Evolutionary conservation across 2,888 invertebrate genomes (phyloP), one percentile per base, ranked within the genome.

Genomic region (Aspidapion aeneum): DNA sequence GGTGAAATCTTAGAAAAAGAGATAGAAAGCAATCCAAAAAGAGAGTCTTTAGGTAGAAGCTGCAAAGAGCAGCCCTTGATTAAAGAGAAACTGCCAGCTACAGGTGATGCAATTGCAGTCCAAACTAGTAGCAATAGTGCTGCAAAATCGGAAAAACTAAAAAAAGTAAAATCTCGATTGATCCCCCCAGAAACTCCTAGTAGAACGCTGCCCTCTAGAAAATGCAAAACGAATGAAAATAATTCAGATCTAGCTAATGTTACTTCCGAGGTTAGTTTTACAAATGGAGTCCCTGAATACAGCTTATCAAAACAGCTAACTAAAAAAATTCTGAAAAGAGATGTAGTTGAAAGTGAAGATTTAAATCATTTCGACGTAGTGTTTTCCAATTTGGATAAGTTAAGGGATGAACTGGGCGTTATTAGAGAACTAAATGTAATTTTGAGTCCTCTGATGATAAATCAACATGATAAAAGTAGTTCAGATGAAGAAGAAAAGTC

Each of bases 401-500:
- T n/a, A n/a, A n/a, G n/a, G n/a, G n/a, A n/a, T n/a, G 35, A 35
- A 35, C 12, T 7, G 3, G 35, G 35, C 3, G 12, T 35, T 7
- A 35, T 35, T 35, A 35, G 12, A 35, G 35, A 35, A 35, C 3
- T 62, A 52, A 62, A n/a, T 49, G 20, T 62, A 21, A 19, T 62
- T 55, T 49, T 62, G 49, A 58, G 22, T 17, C 62, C 52, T 17
- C 21, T 62, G 5, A 21, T 58, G 18, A 2, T 54, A 54, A n/a
- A 18, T 16, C 56, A 35, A 55, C 3, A 21, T 9, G 16, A n/a
- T 5, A 19, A 18, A 9, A 55, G 55, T 54, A 17, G 55, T 12
- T 12, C 54, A 20, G 19, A 3, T 57, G n/a, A 5, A 21, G n/a
- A 55, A 21, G 5, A 35, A 35, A 35, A 35, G 35, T 35, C 5